Evolutionary conservation across 2,113 vertebrate species (phyloP), one percentile per base, ranked within the genome.

Genomic region (Bubo bubo): DNA sequence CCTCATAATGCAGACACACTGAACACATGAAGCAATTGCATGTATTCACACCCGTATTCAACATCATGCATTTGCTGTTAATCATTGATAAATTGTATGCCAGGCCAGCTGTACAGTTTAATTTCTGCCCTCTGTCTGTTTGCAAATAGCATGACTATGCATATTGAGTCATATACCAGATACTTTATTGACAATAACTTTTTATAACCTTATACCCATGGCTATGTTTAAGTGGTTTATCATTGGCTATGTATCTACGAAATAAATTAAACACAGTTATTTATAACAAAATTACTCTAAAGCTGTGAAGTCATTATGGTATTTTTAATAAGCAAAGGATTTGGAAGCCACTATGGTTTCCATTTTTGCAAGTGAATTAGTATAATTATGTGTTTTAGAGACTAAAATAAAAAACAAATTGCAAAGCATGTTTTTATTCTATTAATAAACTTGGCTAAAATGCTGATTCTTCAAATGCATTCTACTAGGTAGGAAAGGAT

Each of bases 381-480:
- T 87, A 50, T 91, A 94, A 91, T 95, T 91, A 68, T 39, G 47
- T 92, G 66, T 79, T 91, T 72, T 87, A 90, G 72, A 66, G 85
- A 47, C 74, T 49, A 58, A 89, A 91, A 80, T 75, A 75, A 86
- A 66, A 85, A 88, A 85, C 41, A 85, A 92, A 87, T 45, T 53
- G 58, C 39, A 70, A 89, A 85, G 35, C 79, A 30, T 64, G 30
- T 66, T 95, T 90, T 94, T 52, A 76, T 93, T 86, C 50, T 73
- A 14, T 79, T 93, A 50, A 94, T n/a, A 24, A 93, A 88, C 53
- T 81, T 72, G 39, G 22, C 41, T 56, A 63, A 95, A 94, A 81
- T 83, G 26, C 37, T 67, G 26, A 79, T 88, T 88, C 41, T 76
- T 87, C 53, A 79, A 43, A 43, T 73, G 35, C 13, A 6, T 89